Conservation (phyloP, 2,797 vertebrate genomes). For the Clarias pachynema region DNA sequence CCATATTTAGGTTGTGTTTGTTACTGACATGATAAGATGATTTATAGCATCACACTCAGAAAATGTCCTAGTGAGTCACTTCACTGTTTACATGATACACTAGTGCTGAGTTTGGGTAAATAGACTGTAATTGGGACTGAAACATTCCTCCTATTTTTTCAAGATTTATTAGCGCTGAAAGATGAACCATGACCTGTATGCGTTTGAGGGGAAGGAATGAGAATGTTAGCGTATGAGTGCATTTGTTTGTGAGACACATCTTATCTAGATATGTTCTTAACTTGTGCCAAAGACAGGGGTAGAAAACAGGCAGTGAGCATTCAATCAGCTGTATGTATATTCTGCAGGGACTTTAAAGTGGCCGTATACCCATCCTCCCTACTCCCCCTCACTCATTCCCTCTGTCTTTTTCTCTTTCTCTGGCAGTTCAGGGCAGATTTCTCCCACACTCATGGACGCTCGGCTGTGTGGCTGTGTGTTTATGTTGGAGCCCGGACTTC, state of each 20-base stretch:
- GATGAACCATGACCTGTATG: conserved; percentile 35
- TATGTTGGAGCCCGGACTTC: conserved; percentile 85
- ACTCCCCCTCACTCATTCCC: conserved; percentile 72
- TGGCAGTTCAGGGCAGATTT: conserved; percentile 81
- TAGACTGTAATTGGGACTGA: conserved; percentile 25
- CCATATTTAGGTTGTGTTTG: conserved; percentile 1
- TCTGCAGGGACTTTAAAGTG: conserved; percentile 76
- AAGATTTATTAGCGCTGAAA: conserved; percentile 38
- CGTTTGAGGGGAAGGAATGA: conserved; percentile 35
- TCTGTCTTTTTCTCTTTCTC: conserved; percentile 77
- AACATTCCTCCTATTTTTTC: conserved; percentile 22
- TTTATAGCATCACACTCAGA: conserved; percentile 6
- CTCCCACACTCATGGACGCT: conserved; percentile 82
- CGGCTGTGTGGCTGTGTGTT: conserved; percentile 83
- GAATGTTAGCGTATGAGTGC: conserved; percentile 46
- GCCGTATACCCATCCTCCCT: conserved; percentile 74
- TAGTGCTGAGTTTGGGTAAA: conserved; percentile 31
- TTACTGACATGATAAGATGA: conserved; percentile 13
- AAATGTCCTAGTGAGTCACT: conserved; percentile 16
- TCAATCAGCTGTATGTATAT: conserved; percentile 79
- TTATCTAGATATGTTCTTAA: conserved; percentile 63
- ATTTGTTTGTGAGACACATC: conserved; percentile 60
- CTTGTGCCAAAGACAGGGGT: conserved; percentile 63
- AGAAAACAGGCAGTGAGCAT: conserved; percentile 71
- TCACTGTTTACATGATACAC: conserved; percentile 24